Evolutionary conservation across 2,888 invertebrate genomes (phyloP), one percentile per base, ranked within the genome.

Genomic region (Drosophila fulvimacula): DNA sequence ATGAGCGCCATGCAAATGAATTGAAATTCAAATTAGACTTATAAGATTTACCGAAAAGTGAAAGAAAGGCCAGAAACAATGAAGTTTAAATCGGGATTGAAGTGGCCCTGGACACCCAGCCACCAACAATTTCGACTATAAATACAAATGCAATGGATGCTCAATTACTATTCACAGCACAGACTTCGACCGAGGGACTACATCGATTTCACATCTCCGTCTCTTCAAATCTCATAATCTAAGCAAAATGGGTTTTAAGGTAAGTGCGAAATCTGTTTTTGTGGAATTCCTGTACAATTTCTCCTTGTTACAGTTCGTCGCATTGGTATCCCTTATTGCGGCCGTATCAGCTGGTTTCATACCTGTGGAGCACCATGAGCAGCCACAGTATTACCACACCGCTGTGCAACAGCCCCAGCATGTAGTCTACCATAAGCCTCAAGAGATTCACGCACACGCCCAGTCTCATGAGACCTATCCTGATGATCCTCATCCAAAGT

Each of bases 111-210:
- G 59, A 61, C 30, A 30, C 10, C 30, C 3, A 49, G 51, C 57
- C 65, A 27, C 65, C 55, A 9, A 2, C 66, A 52, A 70, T 66
- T 82, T 72, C 51, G 70, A 74, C 72, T 91, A 91, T 91, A 91
- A 90, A 91, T 90, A 82, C 82, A 78, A 78, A 87, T 79, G 87
- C 79, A 86, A 41, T 59, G 39, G 59, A 56, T 36, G 56, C 39
- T 74, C 55, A 77, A 89, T 91, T 88, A 91, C 81, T 83, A 91
- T 91, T 91, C 90, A 91, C 67, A 81, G 53, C 90, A 88, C 86
- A 61, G 64, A 77, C 79, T 73, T 81, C 76, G 10, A 72, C 59
- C 80, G 80, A 73, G 85, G 87, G 87, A 89, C 90, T 82, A 89
- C 89, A 80, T 62, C 78, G 79, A 67, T 27, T 68, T 57, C 52